Base-by-base conservation (phyloP, 2,888 invertebrate genomes). In the Acanthacorydalis orientalis region DNA sequence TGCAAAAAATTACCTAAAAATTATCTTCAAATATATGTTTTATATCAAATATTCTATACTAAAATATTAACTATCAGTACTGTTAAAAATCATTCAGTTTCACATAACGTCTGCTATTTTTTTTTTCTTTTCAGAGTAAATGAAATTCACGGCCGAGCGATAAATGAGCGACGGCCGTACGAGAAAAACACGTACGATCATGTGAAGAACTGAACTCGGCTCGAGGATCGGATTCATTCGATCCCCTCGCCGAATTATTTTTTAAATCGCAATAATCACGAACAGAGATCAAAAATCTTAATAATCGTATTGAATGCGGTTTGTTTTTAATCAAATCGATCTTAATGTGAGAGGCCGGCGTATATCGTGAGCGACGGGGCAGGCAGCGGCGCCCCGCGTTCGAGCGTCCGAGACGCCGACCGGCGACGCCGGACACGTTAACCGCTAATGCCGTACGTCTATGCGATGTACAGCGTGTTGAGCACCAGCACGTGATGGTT, bases 401-500 rank as follows among this genome's bases (percentile, higher is more conserved):
- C 51, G 53, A 55, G 55, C 54, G 55, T 57, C 57, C 59, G 23
- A 6, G 23, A 23, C 6, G 23, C 23, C 23, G 23, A 23, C 23
- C 23, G 23, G 23, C 23, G 56, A 54, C 57, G 56, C 32, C n/a
- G 47, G n/a, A 16, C 31, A 31, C 12, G 14, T 14, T 15, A 12
- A 16, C 31, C 31, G 14, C 33, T 12, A 34, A 16, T 15, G 10
- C 42, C 14, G 42, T 12, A 68, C 68, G 67, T 76, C 80, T 83
- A 87, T 72, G 85, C 80, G 75, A 89, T 87, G 74, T 89, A 89
- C 64, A 90, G 78, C 59, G 89, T 90, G 74, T 90, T 88, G 69
- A 95, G 78, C 67, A 96, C 90, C 69, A 96, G 80, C 62, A 96
- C 95, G 70, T 95, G 92, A 71, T 96, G 95, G 74, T 96, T 96